These are phyloP conservation scores for Aleadryas rufinucha DNA, from an alignment of 2,113 vertebrate species.

Conservation along the genomic window DNA sequence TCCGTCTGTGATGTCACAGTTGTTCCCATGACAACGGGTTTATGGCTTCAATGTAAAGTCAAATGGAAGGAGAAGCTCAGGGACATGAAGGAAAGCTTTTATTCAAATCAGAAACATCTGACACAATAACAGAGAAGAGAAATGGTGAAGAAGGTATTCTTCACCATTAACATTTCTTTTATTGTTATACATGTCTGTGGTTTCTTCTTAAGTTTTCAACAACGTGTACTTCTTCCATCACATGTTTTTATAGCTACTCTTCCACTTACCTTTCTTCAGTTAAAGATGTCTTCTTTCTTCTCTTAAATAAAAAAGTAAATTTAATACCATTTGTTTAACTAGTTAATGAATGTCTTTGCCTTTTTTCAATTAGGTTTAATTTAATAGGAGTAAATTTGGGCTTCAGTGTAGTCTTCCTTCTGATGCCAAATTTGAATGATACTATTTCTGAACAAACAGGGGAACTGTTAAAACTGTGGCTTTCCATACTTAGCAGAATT, in stretches of 20 bases:
- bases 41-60: slow-evolving; percentile 49
- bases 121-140: background rate
- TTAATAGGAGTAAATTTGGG: slow-evolving; percentile 54
- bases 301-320: slow-evolving; percentile 37
- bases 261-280: background rate
- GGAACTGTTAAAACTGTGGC: slow-evolving; percentile 26
- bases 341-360: slow-evolving; percentile 8
- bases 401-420: slow-evolving; percentile 11
- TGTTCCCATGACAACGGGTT: slow-evolving; percentile 28
- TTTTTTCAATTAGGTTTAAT: slow-evolving; percentile 60
- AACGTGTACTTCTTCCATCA: background rate
- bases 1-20: slow-evolving; percentile 42
- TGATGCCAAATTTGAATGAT: slow-evolving; percentile 38
- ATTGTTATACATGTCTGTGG: slow-evolving; percentile 34
- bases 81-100: slow-evolving; percentile 18
- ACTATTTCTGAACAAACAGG: slow-evolving; percentile 53
- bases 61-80: slow-evolving; percentile 22
- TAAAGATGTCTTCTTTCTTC: slow-evolving; percentile 17
- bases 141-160: slow-evolving; percentile 31
- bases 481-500: slow-evolving; percentile 44
- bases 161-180: slow-evolving; percentile 23
- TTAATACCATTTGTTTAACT: slow-evolving; percentile 40
- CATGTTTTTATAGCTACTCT: background rate
- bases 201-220: slow-evolving; percentile 31
- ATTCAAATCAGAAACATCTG: slow-evolving; percentile 48